Evolutionary conservation across 2,888 invertebrate species (phyloP).

Genomic region (Chromoteleia sp.): DNA sequence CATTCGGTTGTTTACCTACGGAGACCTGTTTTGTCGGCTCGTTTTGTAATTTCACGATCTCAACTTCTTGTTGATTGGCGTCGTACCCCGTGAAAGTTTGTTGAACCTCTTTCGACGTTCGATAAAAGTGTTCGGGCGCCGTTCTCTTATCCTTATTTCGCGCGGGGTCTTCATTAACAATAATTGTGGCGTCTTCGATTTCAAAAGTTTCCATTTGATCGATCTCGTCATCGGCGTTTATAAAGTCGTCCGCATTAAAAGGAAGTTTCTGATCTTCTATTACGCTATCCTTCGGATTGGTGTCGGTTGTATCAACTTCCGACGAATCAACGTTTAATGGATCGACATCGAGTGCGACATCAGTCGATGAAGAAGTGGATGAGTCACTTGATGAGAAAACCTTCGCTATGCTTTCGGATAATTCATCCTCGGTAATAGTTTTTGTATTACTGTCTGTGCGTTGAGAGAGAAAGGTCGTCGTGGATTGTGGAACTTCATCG

Average conservation of each 20-base stretch:
- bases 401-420: conserved; percentile 16
- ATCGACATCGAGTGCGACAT: conserved; percentile 7
- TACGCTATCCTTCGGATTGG: background rate
- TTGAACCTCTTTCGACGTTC: conserved; percentile 82
- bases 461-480: conserved; percentile 22
- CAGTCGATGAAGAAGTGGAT: conserved; percentile 17
- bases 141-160: conserved; percentile 38
- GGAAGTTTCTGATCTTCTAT: background rate
- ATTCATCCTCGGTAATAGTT: conserved; percentile 35
- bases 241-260: conserved; percentile 15
- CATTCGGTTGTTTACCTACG: conserved; percentile 6
- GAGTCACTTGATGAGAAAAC: conserved; percentile 22
- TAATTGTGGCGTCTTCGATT: background rate
- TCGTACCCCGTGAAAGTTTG: conserved; percentile 83
- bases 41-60: conserved; percentile 84
- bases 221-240: conserved; percentile 3
- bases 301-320: conserved; percentile 3
- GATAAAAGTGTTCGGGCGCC: conserved; percentile 37
- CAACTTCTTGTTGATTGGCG: conserved; percentile 84
- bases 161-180: background rate
- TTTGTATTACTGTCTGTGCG: conserved; percentile 13
- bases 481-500: conserved; percentile 41
- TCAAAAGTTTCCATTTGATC: conserved; percentile 12
- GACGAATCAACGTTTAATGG: conserved; percentile 11
- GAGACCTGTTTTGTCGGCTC: conserved; percentile 67